phyloP scores from a whole-genome alignment of 2,113 vertebrate species.

The Onychostruthus taczanowskii region DNA sequence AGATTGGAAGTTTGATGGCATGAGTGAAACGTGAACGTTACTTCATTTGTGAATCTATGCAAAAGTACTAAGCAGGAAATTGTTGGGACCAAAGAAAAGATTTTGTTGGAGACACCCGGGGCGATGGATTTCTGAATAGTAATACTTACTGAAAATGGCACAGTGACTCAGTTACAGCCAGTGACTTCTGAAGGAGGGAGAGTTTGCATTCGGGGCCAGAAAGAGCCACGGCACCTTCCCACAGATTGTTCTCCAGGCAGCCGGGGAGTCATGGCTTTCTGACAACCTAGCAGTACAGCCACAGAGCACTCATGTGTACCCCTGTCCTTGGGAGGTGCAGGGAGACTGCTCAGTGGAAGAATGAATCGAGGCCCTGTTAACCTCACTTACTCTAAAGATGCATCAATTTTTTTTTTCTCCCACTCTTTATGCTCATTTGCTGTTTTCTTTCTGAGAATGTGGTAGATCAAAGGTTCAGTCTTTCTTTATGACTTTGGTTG shows the following conservation, averaged over 20 bases:
- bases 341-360: background rate
- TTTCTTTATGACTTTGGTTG: background rate
- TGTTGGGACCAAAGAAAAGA: background rate
- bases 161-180: too few species aligned
- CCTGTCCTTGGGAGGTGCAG: background rate
- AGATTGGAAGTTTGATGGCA: background rate
- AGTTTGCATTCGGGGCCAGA: background rate
- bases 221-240: background rate
- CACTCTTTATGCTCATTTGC: background rate
- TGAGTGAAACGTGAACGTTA: background rate
- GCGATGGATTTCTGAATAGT: background rate
- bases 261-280: background rate
- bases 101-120: background rate
- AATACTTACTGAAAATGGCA: background rate
- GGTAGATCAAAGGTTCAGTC: background rate
- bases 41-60: background rate
- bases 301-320: accelerated
- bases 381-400: background rate
- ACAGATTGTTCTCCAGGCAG: background rate
- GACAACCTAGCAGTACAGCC: background rate
- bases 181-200: background rate
- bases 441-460: background rate
- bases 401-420: background rate
- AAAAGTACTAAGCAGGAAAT: background rate
- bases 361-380: accelerated